Base-by-base conservation (phyloP, 2,888 invertebrate species). In the Plebejus argus region DNA sequence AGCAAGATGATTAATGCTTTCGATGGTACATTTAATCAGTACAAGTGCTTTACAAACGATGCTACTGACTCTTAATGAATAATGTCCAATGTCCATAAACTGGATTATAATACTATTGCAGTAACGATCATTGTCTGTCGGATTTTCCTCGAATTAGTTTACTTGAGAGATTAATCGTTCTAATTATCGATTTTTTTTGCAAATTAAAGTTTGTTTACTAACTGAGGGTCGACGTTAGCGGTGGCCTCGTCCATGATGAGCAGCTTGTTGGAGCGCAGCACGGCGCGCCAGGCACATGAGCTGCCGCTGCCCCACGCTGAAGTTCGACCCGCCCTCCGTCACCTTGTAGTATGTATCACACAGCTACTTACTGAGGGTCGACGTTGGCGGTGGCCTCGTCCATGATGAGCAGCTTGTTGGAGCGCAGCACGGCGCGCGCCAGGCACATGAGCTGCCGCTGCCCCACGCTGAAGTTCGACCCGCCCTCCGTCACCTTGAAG, bases 381-480 rank as follows among this genome's bases (percentile, higher is more conserved):
- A 98, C 98, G 86, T 98, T 98, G 3, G 98, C 98, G 0, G 98
- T 98, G 5, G 98, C 98, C 92, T 99, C 99, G 86, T 99, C 98
- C 92, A 99, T 95, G 83, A 98, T 96, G 15, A 99, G 92, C 83
- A 99, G 96, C 85, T 96, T 96, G 88, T 98, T 98, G 81, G 97
- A 96, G 77, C 97, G 94, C 8, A 99, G 94, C 83, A 99, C 96
- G 7, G 98, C 98, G 78, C 99, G 95, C 0, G 98, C 98, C 80
- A 99, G 92, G 86, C 98, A 99, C 82, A 99, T 96, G 77, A 99
- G 89, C 87, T 99, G 99, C 35, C 98, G 94, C 87, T 99, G 98
- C 0, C 99, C 99, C 15, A 98, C 97, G 79, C 98, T 98, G 86
- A 98, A 97, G 87, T 97, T 97, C 5, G 95, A 89, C 0, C 97